Percentiles rank a stretch among this genome's conserved stretches.
These are phyloP conservation scores for Trochalopteron elliotii DNA, from an alignment of 2,113 vertebrate species.

Conservation along the genomic window DNA sequence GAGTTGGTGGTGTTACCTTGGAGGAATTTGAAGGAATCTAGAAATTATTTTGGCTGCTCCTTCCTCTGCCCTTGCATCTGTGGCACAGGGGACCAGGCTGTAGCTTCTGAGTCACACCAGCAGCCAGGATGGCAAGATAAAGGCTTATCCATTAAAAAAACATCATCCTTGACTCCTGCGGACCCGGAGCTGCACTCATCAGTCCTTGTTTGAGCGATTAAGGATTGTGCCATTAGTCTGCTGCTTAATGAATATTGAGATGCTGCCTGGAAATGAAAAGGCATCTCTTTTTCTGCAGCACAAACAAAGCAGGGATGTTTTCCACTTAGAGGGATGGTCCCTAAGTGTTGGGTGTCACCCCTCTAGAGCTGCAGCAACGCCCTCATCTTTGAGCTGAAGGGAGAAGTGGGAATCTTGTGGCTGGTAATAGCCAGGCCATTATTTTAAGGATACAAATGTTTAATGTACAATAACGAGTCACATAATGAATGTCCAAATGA, in stretches of 20 bases:
- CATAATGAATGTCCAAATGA: constrained; percentile 45
- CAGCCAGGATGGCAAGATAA: not conserved
- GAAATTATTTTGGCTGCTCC: not conserved
- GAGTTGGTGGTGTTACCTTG: not conserved
- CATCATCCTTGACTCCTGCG: not conserved
- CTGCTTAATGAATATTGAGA: constrained; percentile 27
- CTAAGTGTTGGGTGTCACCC: constrained; percentile 12
- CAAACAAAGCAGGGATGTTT: not conserved
- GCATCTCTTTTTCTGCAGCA: not conserved
- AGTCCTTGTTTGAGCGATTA: not conserved
- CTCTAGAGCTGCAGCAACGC: not conserved
- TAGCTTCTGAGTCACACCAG: not conserved
- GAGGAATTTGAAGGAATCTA: not conserved
- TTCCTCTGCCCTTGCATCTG: not conserved
- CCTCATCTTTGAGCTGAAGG: constrained; percentile 6
- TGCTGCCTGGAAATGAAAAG: not conserved
- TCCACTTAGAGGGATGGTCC: not conserved
- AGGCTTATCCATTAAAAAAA: not conserved
- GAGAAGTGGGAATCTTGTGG: constrained; percentile 26
- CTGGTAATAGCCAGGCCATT: constrained; percentile 9
- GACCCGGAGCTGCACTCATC: not conserved
- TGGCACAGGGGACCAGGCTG: not conserved
- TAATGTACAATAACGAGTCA: constrained; percentile 40
- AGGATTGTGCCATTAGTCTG: not conserved
- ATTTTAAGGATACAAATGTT: constrained; percentile 56